Percentiles rank a stretch among this genome's conserved stretches.
These are phyloP conservation scores for Drosophila macrospina DNA, from an alignment of 2,888 invertebrate genomes.

Conservation along the genomic window DNA sequence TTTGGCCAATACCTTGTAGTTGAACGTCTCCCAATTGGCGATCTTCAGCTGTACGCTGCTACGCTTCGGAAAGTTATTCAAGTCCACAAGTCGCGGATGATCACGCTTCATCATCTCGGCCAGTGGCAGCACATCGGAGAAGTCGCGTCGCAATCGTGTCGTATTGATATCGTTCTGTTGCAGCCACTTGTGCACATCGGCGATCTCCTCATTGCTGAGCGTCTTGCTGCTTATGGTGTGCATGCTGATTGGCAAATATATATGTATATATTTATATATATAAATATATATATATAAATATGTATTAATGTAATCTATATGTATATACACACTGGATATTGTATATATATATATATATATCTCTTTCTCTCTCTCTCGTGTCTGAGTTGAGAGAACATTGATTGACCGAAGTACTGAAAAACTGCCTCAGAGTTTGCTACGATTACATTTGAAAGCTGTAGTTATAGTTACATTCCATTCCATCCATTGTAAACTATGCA, in stretches of 20 bases:
- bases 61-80: conserved; percentile 91
- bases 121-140: conserved; percentile 89
- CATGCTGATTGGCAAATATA: conserved; percentile 32
- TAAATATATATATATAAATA: conserved; percentile 3
- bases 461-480: background rate
- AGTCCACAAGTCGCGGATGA: conserved; percentile 90
- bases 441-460: conserved; percentile 2
- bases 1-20: conserved; percentile 90
- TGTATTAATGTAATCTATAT: background rate
- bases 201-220: conserved; percentile 53
- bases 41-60: conserved; percentile 90
- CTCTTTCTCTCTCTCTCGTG: too few species aligned
- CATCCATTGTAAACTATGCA: background rate
- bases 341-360: conserved; percentile 27
- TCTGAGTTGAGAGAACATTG: conserved; percentile 7
- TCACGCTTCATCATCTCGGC: conserved; percentile 90
- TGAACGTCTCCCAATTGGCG: conserved; percentile 92
- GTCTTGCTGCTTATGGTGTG: conserved; percentile 52
- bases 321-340: conserved; percentile 5
- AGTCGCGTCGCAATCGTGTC: conserved; percentile 88
- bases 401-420: background rate
- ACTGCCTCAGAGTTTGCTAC: conserved; percentile 18
- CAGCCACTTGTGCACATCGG: conserved; percentile 66
- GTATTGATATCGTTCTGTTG: conserved; percentile 49
- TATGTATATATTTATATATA: conserved; percentile 2